phyloP scores from a whole-genome alignment of 1,140 invertebrate genomes.

The Polyergus mexicanus region DNA sequence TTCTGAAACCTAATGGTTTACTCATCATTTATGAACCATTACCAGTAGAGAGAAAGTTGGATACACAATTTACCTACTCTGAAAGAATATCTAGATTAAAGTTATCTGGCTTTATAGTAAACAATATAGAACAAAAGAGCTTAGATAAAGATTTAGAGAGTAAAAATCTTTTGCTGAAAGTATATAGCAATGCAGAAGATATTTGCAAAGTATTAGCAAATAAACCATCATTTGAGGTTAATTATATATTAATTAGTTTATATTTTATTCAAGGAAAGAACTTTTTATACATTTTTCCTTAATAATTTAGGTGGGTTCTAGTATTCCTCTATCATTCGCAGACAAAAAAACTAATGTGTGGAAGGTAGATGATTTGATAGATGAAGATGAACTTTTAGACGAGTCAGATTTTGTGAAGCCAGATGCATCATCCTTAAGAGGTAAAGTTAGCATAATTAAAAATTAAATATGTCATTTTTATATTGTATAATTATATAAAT shows the following conservation, averaged over 20 bases:
- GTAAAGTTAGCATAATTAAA: conserved; percentile 84
- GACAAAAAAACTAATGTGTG: conserved; percentile 88
- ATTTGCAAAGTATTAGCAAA: conserved; percentile 85
- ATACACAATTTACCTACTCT: conserved; percentile 80
- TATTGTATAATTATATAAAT: background rate
- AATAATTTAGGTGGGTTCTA: conserved; percentile 86
- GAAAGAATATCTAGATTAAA: conserved; percentile 87
- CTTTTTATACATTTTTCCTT: conserved; percentile 7
- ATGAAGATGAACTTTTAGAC: conserved; percentile 95
- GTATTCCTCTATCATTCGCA: conserved; percentile 85
- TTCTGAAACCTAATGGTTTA: conserved; percentile 88
- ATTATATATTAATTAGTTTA: background rate
- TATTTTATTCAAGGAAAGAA: conserved; percentile 9
- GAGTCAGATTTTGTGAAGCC: conserved; percentile 96
- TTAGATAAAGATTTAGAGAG: conserved; percentile 84
- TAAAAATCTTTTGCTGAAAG: conserved; percentile 87
- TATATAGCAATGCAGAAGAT: conserved; percentile 85
- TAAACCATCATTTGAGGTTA: conserved; percentile 90
- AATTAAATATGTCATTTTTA: background rate
- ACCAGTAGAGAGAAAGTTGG: conserved; percentile 42
- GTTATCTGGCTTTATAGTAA: conserved; percentile 89
- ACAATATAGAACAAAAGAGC: conserved; percentile 74
- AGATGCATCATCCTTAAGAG: conserved; percentile 92
- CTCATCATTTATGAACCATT: conserved; percentile 77
- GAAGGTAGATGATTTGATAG: conserved; percentile 92